A percentile compares a stretch with the other conserved stretches of the same genome.
Conservation (phyloP, 2,888 invertebrate species). For the Aporophyla lueneburgensis region DNA sequence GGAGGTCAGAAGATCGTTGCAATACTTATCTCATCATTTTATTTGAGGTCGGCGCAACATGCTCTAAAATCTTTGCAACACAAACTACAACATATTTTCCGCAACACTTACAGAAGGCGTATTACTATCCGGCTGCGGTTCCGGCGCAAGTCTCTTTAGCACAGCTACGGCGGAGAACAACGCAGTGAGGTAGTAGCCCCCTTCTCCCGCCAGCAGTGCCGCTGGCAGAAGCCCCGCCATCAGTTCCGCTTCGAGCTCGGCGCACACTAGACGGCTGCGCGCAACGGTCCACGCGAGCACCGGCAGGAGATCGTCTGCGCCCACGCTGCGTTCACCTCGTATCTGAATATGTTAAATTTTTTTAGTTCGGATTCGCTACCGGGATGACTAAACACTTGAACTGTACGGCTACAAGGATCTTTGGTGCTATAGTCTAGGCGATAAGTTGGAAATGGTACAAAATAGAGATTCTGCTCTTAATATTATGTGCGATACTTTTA, state of each 20-base stretch:
- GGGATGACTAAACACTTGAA: background rate
- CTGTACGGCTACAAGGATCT: background rate
- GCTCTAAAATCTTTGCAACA: no score
- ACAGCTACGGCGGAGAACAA: slow-evolving; percentile 98
- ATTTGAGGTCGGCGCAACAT: no score
- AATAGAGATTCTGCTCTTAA: no score
- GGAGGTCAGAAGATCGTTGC: no score
- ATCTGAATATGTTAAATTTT: slow-evolving; percentile 85
- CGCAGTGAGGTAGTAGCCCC: slow-evolving; percentile 98
- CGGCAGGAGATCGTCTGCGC: slow-evolving; percentile 97
- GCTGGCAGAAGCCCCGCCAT: slow-evolving; percentile 99
- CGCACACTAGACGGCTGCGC: slow-evolving; percentile 96
- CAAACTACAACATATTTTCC: background rate
- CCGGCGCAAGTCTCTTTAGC: slow-evolving; percentile 93
- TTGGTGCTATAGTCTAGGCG: no score
- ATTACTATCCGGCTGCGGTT: slow-evolving; percentile 80
- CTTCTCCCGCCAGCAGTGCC: slow-evolving; percentile 97
- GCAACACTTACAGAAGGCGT: slow-evolving; percentile 79
- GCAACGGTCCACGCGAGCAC: slow-evolving; percentile 98
- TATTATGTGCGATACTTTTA: no score
- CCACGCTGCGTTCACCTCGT: slow-evolving; percentile 93
- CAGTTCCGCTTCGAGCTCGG: slow-evolving; percentile 98
- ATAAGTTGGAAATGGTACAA: no score
- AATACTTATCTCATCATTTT: no score
- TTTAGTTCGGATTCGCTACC: background rate